Evolutionary conservation across 2,113 vertebrate genomes (phyloP).

Genomic region (Gadus chalcogrammus): DNA sequence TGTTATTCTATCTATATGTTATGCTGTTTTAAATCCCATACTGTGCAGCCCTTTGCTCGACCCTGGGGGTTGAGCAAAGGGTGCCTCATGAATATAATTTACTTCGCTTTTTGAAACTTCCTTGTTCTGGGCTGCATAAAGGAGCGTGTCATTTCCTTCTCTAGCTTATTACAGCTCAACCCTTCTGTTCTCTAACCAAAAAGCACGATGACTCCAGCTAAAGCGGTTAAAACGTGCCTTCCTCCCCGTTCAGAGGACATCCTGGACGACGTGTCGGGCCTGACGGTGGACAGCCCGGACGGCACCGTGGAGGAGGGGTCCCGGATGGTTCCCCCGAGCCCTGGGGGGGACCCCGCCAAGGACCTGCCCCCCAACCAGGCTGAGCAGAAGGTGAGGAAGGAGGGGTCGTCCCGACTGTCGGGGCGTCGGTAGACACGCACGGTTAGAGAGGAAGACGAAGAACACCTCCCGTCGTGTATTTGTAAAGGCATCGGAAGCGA

Average conservation of each 20-base stretch:
- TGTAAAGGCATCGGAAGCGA: too few species aligned
- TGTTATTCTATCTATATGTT: too few species aligned
- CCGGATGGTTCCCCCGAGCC: slow-evolving; percentile 34
- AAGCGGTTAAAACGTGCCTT: neutral
- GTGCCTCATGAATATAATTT: too few species aligned
- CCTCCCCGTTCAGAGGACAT: slow-evolving; percentile 68
- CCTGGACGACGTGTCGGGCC: slow-evolving; percentile 66
- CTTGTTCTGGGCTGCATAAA: too few species aligned
- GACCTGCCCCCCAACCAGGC: slow-evolving; percentile 30
- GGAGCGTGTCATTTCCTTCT: too few species aligned
- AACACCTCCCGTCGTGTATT: neutral
- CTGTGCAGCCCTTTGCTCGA: too few species aligned
- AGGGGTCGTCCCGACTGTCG: neutral
- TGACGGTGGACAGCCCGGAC: slow-evolving; percentile 57
- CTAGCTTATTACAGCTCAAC: too few species aligned
- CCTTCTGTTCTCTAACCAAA: too few species aligned
- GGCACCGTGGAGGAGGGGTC: slow-evolving; percentile 44
- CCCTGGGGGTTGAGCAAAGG: too few species aligned
- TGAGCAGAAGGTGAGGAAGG: slow-evolving; percentile 58
- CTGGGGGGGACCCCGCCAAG: slow-evolving; percentile 32
- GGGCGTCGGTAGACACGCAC: neutral
- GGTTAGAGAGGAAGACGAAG: neutral
- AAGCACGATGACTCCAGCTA: too few species aligned
- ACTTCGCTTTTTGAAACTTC: too few species aligned
- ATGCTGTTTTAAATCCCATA: too few species aligned